These are phyloP conservation scores for Homarus americanus DNA, from an alignment of 1,140 invertebrate species.

Conservation along the genomic window DNA sequence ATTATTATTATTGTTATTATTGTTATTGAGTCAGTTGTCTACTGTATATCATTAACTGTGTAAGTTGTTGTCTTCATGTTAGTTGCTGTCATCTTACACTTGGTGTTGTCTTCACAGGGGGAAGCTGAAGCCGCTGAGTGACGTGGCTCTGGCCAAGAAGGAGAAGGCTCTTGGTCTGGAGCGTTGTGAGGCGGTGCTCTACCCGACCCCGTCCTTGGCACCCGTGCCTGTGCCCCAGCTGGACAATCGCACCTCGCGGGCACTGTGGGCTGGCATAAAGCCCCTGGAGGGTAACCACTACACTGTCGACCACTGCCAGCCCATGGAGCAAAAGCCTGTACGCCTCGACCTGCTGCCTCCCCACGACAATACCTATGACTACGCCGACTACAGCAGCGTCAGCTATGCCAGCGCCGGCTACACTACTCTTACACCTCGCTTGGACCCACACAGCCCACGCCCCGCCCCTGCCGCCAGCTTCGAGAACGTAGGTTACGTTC, in stretches of 20 bases:
- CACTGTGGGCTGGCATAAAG: slow-evolving; percentile 90
- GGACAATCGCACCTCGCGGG: slow-evolving; percentile 80
- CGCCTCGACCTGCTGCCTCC: slow-evolving; percentile 73
- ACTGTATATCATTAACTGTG: no score
- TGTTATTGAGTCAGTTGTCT: no score
- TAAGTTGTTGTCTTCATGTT: no score
- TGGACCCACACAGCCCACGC: slow-evolving; percentile 79
- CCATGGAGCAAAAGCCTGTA: slow-evolving; percentile 74
- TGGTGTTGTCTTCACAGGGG: slow-evolving; percentile 59
- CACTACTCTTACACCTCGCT: slow-evolving; percentile 80
- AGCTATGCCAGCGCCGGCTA: slow-evolving; percentile 67
- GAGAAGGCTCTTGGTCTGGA: slow-evolving; percentile 75
- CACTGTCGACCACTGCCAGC: slow-evolving; percentile 75
- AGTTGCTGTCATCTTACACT: no score
- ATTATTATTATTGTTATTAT: no score
- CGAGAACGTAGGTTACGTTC: slow-evolving; percentile 73
- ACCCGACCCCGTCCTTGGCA: slow-evolving; percentile 80
- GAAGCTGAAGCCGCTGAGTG: slow-evolving; percentile 74
- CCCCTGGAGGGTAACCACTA: slow-evolving; percentile 81
- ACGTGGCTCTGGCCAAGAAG: slow-evolving; percentile 74
- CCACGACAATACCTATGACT: slow-evolving; percentile 73
- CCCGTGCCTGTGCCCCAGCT: slow-evolving; percentile 78
- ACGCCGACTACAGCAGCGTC: slow-evolving; percentile 73
- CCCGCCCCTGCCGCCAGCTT: slow-evolving; percentile 67
- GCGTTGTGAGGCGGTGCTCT: slow-evolving; percentile 80